Evolutionary conservation across 2,113 vertebrate genomes (phyloP).

Genomic region (Thunnus thynnus): DNA sequence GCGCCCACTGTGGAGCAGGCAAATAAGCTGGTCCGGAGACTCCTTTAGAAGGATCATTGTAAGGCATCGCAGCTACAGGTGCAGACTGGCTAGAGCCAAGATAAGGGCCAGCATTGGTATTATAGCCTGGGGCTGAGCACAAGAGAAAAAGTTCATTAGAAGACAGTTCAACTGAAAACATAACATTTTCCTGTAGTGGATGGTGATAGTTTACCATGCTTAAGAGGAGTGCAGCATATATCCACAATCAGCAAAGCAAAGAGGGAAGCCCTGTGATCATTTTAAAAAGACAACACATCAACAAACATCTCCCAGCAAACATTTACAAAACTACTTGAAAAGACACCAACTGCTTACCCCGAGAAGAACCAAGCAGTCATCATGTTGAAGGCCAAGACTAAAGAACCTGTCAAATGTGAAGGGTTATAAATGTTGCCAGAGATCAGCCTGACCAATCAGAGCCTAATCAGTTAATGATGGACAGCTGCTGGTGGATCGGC

Average conservation of each 20-base stretch:
- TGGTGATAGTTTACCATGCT: background rate
- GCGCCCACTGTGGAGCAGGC: background rate
- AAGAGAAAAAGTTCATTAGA: background rate
- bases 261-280: conserved; percentile 28
- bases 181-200: background rate
- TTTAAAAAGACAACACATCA: background rate
- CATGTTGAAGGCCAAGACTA: background rate
- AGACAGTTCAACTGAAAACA: background rate
- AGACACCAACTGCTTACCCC: background rate
- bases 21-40: background rate
- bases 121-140: background rate
- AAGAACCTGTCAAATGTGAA: rapidly evolving
- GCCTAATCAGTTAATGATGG: background rate
- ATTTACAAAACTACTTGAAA: background rate
- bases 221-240: background rate
- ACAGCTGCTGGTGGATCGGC: conserved; percentile 29
- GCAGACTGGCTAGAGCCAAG: background rate
- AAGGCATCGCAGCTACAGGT: background rate
- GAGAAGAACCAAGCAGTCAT: background rate
- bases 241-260: conserved; percentile 40
- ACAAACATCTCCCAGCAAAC: rapidly evolving
- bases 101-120: background rate
- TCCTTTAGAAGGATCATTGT: rapidly evolving
- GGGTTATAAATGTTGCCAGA: conserved; percentile 24
- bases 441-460: conserved; percentile 37